Evolutionary conservation across 37 sponge, comb jelly and placozoan genomes (phyloP), one percentile per base, ranked within the genome.

Genomic region (Halisarca cf. caerulea): DNA sequence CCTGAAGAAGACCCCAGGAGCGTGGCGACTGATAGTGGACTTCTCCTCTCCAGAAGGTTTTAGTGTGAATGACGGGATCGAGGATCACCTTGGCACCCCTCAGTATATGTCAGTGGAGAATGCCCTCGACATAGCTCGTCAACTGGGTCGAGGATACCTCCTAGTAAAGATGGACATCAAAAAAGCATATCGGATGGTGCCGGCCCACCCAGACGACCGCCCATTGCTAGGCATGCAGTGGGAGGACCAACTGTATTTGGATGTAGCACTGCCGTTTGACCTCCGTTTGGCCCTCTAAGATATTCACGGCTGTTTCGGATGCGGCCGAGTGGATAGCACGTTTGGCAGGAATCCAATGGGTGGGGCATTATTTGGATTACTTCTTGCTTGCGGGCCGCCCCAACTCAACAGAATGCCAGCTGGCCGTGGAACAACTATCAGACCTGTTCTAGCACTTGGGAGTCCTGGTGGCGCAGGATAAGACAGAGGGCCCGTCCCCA

Each of bases 191-290:
- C 79, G 86, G 32, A 57, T 58, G 42, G 39, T 75, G 20, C 80
- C 86, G 40, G 79, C 80, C 40, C 86, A 85, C 80, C 86, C 86
- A 34, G 78, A 32, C 11, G 86, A 85, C 35, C 59, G 86, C 58
- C 43, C 25, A n/a, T 59, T 84, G 33, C 21, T 72, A 39, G 85
- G 85, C 17, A 68, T 68, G 69, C 28, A 68, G 3, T 68, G 69
- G 34, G 4, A 68, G 35, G 33, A 4, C 69, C 4, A n/a, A 2
- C 32, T 30, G 1, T 68, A 27, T 4, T 17, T 68, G 14, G 69
- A 68, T 30, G 7, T 17, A 4, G 35, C 30, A 34, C 35, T 68
- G 1, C 69, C 69, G 15, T 68, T 68, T 5, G 69, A 34, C 4
- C 33, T 68, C 17, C 28, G 69, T 1, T 68, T 34, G 30, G 69